A percentile compares a stretch with the other conserved stretches of the same genome.
Evolutionary conservation across 2,797 vertebrate genomes (phyloP).

Genomic region (Chrysocyon brachyurus): DNA sequence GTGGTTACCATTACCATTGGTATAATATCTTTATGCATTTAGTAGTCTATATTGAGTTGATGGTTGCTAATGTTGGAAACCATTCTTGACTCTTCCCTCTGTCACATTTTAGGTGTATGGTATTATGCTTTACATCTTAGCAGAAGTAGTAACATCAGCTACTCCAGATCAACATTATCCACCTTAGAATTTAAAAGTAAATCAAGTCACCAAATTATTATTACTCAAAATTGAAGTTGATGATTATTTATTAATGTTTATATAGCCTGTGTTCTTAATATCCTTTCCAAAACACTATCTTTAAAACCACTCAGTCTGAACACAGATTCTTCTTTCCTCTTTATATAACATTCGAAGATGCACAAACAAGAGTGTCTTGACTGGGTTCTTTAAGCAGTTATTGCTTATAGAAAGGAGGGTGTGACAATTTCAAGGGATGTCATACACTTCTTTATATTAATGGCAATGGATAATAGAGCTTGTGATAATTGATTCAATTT

Average conservation of each 20-base stretch:
- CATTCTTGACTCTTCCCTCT: neutral
- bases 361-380: neutral
- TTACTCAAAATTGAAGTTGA: conserved; percentile 38
- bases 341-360: neutral
- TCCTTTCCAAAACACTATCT: neutral
- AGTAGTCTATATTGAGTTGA: neutral
- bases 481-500: neutral
- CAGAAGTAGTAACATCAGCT: neutral
- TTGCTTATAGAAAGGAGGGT: neutral
- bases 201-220: neutral
- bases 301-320: neutral
- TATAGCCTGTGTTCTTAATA: neutral
- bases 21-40: neutral
- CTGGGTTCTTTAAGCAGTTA: neutral
- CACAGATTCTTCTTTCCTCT: neutral
- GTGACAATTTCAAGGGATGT: neutral
- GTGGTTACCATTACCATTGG: neutral
- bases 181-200: neutral
- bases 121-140: neutral
- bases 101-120: neutral
- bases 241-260: neutral
- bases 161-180: neutral
- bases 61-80: neutral
- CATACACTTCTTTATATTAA: neutral
- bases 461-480: neutral